phyloP scores from a whole-genome alignment of 2,113 vertebrate species.

The Heteronetta atricapilla region DNA sequence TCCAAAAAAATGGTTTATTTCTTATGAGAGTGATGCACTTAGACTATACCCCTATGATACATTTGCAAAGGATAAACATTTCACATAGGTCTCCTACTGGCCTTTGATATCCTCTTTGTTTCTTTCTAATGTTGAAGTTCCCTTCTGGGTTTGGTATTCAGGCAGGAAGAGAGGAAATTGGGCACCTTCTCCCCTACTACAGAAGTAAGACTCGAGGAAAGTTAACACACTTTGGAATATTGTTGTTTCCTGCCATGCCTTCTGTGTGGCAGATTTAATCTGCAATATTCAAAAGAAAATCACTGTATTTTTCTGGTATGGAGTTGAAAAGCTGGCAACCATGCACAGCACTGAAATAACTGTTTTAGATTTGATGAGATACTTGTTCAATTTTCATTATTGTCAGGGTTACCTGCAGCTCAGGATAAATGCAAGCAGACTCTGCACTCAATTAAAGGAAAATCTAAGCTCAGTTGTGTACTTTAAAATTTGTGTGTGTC shows the following conservation, averaged over 20 bases:
- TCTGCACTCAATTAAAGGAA: not conserved
- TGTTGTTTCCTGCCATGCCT: not conserved
- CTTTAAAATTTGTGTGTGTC: not conserved
- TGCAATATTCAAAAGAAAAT: not conserved
- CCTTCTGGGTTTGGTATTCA: not conserved
- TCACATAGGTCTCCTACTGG: not conserved
- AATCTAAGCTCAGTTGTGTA: not conserved
- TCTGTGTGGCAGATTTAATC: not conserved
- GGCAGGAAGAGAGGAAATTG: not conserved
- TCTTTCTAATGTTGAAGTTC: not conserved
- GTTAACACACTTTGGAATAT: not conserved
- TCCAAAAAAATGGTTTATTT: not conserved
- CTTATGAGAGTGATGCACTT: not conserved
- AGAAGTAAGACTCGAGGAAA: not conserved
- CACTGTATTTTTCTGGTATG: not conserved
- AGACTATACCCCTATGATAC: not conserved
- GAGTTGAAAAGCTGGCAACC: not conserved
- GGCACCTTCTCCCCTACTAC: not conserved
- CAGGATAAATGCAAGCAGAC: not conserved
- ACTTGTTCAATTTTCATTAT: not conserved
- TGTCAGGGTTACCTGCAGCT: not conserved
- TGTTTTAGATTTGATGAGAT: not conserved
- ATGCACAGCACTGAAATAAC: not conserved
- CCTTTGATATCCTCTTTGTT: not conserved
- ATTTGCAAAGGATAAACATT: not conserved